Conservation (phyloP, 1,140 invertebrate genomes). For the Drepana arcuata region DNA sequence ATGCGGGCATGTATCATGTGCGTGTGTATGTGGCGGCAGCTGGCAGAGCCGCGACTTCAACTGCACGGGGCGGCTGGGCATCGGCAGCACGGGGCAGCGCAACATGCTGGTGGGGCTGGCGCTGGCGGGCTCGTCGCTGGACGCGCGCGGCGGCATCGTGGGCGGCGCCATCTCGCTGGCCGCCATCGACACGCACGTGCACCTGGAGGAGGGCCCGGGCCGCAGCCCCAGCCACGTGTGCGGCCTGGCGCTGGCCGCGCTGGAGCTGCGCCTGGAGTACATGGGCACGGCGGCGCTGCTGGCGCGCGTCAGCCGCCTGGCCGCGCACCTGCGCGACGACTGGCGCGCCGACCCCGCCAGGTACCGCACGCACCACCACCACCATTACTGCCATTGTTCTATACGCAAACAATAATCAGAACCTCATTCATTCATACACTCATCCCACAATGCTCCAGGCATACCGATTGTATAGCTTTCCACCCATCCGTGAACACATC, state of each 20-base stretch:
- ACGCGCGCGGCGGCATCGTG: slow-evolving; percentile 96
- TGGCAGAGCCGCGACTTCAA: slow-evolving; percentile 94
- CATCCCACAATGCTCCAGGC: too few species aligned
- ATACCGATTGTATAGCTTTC: too few species aligned
- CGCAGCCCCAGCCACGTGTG: slow-evolving; percentile 91
- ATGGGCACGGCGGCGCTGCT: slow-evolving; percentile 96
- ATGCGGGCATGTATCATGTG: too few species aligned
- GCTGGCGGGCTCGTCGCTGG: slow-evolving; percentile 90
- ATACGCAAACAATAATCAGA: too few species aligned
- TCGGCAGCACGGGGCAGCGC: slow-evolving; percentile 94
- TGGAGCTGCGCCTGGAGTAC: slow-evolving; percentile 94
- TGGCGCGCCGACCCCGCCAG: slow-evolving; percentile 70
- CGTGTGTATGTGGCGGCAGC: slow-evolving; percentile 46
- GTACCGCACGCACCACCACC: slow-evolving; percentile 13
- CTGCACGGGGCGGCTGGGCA: slow-evolving; percentile 91
- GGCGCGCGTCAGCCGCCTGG: slow-evolving; percentile 87
- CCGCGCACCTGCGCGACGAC: slow-evolving; percentile 85
- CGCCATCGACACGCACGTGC: slow-evolving; percentile 89
- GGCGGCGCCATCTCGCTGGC: slow-evolving; percentile 94
- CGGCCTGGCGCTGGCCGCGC: slow-evolving; percentile 86
- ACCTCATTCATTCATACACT: too few species aligned
- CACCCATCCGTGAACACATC: too few species aligned
- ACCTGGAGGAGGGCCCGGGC: slow-evolving; percentile 91
- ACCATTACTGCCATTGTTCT: background rate
- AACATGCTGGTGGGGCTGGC: slow-evolving; percentile 93